Evolutionary conservation across 2,888 invertebrate species (phyloP), one percentile per base, ranked within the genome.

Genomic region (Coelinius sp.): DNA sequence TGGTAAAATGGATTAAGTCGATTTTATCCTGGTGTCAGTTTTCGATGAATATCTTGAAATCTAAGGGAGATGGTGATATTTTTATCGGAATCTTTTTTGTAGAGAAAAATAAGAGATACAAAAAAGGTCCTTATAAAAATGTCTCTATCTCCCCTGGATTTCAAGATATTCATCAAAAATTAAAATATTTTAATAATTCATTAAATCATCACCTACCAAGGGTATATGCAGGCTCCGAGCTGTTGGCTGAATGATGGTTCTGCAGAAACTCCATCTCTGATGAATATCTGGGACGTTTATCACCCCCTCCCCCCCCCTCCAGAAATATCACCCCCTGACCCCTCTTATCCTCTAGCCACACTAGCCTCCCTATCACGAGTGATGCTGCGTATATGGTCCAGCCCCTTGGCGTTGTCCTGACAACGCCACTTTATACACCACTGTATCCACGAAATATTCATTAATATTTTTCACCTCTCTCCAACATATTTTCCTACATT

Each of bases 231-330:
- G 86, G 80, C 79, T 87, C 87, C 81, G 87, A 84, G 85, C 81
- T 87, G 87, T 85, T 87, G 77, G 86, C 83, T 80, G 87, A 81
- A 79, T 87, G 87, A 82, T 86, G 86, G 86, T 84, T 88, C 83
- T 87, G 87, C 79, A 88, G 86, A 82, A 87, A 88, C 87, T 88
- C 87, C 87, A 88, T 88, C 85, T 86, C 87, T 83, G 82, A 81
- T 80, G 83, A 86, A 83, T 84, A 83, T 81, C 81, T 79, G 79
- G 72, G 78, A 78, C 76, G 81, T 83, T 78, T 82, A 76, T 77
- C 82, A 41, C 80, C 84, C 83, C 81, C 82, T n/a, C n/a, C n/a
- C n/a, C n/a, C n/a, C n/a, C n/a, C n/a, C n/a, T n/a, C n/a, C n/a
- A n/a, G n/a, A 80, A 83, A 83, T 17, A 82, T 83, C 86, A 86